phyloP scores from a whole-genome alignment of 2,113 vertebrate genomes.

The Halichoeres trimaculatus region DNA sequence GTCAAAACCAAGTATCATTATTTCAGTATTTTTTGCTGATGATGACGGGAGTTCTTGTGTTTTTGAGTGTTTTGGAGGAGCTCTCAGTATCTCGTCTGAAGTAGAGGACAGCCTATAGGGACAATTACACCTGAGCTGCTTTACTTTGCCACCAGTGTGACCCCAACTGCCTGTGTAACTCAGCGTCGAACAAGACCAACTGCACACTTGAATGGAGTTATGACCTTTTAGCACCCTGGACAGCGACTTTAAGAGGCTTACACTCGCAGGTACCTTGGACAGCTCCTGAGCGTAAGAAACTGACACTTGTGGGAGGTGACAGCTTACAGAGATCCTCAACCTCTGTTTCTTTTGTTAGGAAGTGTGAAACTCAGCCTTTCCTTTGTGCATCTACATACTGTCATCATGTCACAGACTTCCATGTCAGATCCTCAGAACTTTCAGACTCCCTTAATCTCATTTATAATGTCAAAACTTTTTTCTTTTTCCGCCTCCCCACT shows the following conservation, averaged over 20 bases:
- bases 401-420: background rate
- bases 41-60: no score
- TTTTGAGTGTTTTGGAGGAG: background rate
- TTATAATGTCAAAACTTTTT: background rate
- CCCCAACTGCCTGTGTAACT: background rate
- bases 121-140: background rate
- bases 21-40: no score
- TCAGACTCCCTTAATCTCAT: background rate
- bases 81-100: background rate
- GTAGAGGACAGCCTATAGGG: background rate
- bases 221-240: constrained; percentile 29
- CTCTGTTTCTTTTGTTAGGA: background rate
- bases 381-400: background rate
- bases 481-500: background rate
- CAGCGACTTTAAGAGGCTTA: background rate
- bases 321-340: constrained; percentile 9
- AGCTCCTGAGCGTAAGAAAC: constrained; percentile 10
- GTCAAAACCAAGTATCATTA: no score
- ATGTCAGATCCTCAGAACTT: background rate
- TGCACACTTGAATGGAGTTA: background rate
- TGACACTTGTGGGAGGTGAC: background rate
- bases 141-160: background rate
- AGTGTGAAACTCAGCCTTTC: background rate
- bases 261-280: constrained; percentile 1
- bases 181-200: background rate